Percentiles rank a stretch among this genome's conserved stretches.
Conservation (phyloP, 1,140 invertebrate genomes). For the Bombus superbus region DNA sequence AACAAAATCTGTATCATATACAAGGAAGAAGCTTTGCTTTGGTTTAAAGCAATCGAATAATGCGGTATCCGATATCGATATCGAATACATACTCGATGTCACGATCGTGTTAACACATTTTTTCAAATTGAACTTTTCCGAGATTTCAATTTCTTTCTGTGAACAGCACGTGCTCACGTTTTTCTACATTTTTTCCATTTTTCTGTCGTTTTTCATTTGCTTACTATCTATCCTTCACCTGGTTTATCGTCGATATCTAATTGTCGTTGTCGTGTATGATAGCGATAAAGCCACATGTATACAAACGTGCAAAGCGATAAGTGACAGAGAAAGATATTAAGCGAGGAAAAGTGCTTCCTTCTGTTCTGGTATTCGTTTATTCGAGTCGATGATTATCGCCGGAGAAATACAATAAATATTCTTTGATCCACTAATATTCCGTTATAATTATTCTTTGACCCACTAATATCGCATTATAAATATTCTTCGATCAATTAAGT, state of each 20-base stretch:
- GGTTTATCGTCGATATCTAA: background rate
- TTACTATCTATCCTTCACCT: background rate
- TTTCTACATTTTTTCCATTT: background rate
- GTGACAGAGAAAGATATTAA: background rate
- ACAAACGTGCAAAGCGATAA: slow-evolving; percentile 21
- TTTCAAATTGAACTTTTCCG: background rate
- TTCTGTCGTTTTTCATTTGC: background rate
- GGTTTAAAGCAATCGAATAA: background rate
- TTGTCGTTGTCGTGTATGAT: background rate
- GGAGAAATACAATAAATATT: no score
- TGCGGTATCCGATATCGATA: background rate
- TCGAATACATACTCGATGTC: background rate
- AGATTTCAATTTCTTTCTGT: background rate
- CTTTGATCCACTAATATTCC: no score
- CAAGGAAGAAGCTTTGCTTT: background rate
- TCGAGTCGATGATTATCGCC: no score
- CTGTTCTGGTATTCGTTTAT: background rate
- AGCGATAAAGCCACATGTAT: background rate
- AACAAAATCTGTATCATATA: background rate
- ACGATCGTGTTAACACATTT: background rate
- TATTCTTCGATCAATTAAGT: background rate
- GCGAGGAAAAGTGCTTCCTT: background rate
- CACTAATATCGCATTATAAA: no score
- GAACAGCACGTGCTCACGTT: background rate
- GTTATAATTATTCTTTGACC: no score